Base-by-base conservation (phyloP, 2,888 invertebrate species). In the Tuberolachnus salignus region DNA sequence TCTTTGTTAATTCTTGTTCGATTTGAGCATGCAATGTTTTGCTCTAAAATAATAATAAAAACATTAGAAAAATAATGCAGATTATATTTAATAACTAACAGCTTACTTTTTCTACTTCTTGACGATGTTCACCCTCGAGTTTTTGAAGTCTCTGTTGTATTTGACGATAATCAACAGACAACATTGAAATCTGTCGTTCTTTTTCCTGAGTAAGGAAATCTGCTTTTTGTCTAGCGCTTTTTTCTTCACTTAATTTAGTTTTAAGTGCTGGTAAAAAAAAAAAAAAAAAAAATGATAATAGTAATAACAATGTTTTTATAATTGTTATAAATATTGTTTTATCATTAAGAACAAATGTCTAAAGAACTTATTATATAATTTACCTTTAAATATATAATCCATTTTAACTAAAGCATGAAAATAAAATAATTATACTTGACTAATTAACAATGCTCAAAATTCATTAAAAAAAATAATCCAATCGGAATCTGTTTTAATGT, bases 81-180 rank as follows among this genome's bases (percentile, higher is more conserved):
- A 16, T 16, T n/a, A 3, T 11, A 53, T 51, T 26, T 51, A 13
- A 1, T n/a, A 67, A 55, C 63, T 16, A 42, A 49, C 42, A 23
- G 34, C 67, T 1, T 83, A 90, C 91, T 89, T 94, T 94, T 84
- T 95, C 95, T 23, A 90, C 88, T 87, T 95, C 95, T 85, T 95
- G 94, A 8, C 94, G 89, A 84, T 94, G 91, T 86, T 97, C 96
- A n/a, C 93, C 93, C 86, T 97, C 95, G 11, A 96, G 87, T 84
- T 95, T 94, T 84, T 95, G 93, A 82, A 97, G 86, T 80, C 94
- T 90, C 85, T 95, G 93, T 84, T 95, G 94, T 84, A 96, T 92
- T 87, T 97, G 97, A n/a, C 95, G 89, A 85, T 96, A 94, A 86
- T 98, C 98, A 2, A 98, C 95, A 23, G 93, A 93, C 49, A 97